These are phyloP conservation scores for Sebastolobus alascanus DNA, from an alignment of 2,797 vertebrate species.

Conservation along the genomic window DNA sequence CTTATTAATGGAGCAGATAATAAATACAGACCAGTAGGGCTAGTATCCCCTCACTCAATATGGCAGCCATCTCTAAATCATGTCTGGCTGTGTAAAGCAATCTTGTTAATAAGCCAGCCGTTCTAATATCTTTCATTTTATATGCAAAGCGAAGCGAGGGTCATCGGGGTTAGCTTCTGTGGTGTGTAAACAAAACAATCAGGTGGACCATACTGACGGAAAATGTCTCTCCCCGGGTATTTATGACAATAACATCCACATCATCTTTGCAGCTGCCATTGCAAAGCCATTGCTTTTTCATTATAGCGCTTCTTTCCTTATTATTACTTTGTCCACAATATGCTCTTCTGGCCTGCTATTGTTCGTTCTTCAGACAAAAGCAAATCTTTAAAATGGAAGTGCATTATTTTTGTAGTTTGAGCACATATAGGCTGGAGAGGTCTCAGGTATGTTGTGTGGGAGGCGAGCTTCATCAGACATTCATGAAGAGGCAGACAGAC, in stretches of 20 bases:
- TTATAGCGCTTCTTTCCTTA: not conserved
- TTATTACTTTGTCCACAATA: slow-evolving; percentile 10
- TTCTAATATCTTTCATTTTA: slow-evolving; percentile 76
- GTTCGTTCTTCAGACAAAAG: slow-evolving; percentile 9
- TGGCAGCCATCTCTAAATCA: slow-evolving; percentile 81
- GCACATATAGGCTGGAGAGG: slow-evolving; percentile 41
- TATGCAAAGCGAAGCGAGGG: slow-evolving; percentile 75
- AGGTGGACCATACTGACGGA: slow-evolving; percentile 33
- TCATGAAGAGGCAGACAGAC: slow-evolving; percentile 85
- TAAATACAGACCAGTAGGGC: slow-evolving; percentile 79
- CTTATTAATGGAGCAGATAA: slow-evolving; percentile 83
- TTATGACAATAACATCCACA: slow-evolving; percentile 22
- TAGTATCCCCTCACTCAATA: slow-evolving; percentile 81
- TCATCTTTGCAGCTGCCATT: slow-evolving; percentile 12
- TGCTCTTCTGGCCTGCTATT: not conserved
- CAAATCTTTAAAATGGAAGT: slow-evolving; percentile 15
- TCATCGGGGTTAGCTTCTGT: slow-evolving; percentile 56
- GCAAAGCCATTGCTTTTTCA: slow-evolving; percentile 12
- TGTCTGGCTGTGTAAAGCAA: slow-evolving; percentile 78
- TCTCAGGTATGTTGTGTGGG: slow-evolving; percentile 63
- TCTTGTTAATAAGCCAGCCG: slow-evolving; percentile 77
- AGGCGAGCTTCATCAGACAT: slow-evolving; percentile 84
- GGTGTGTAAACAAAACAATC: slow-evolving; percentile 66
- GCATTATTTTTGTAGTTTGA: slow-evolving; percentile 33
- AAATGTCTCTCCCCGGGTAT: slow-evolving; percentile 38